Conservation (phyloP, 2,113 vertebrate species). For the Accipiter virgatus region DNA sequence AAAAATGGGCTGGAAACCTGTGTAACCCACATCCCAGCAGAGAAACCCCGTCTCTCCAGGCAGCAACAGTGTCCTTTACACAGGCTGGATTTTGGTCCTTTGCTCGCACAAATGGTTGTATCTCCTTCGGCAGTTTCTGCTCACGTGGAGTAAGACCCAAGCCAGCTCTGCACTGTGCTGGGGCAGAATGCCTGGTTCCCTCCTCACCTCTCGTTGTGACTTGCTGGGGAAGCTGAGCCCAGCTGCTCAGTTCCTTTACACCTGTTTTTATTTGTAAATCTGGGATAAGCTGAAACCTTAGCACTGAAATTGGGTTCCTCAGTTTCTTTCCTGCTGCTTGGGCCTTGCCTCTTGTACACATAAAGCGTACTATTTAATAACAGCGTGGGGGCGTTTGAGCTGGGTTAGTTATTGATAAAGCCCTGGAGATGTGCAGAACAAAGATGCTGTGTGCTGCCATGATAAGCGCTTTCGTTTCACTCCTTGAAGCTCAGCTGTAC, state of each 20-base stretch:
- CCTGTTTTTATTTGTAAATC: background rate
- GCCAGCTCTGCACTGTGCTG: background rate
- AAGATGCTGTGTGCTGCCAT: background rate
- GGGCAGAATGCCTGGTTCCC: background rate
- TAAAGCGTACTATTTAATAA: background rate
- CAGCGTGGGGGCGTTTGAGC: accelerated
- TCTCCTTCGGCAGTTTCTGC: background rate
- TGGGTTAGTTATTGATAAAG: background rate
- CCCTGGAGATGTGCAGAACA: background rate
- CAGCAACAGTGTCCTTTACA: accelerated
- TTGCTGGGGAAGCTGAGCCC: background rate
- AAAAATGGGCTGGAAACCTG: background rate
- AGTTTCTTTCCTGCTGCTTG: background rate
- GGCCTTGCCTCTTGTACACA: background rate
- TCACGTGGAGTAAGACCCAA: accelerated
- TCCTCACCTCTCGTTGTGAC: background rate
- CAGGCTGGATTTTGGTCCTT: accelerated
- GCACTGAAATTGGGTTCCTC: background rate
- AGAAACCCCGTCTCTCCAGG: background rate
- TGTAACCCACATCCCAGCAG: background rate
- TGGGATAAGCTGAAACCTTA: background rate
- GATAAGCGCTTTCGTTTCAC: accelerated
- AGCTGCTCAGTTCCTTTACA: background rate
- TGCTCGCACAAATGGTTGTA: background rate
- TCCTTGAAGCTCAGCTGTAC: background rate